Evolutionary conservation across 2,888 invertebrate species (phyloP).

Genomic region (Andricus quercusramuli): DNA sequence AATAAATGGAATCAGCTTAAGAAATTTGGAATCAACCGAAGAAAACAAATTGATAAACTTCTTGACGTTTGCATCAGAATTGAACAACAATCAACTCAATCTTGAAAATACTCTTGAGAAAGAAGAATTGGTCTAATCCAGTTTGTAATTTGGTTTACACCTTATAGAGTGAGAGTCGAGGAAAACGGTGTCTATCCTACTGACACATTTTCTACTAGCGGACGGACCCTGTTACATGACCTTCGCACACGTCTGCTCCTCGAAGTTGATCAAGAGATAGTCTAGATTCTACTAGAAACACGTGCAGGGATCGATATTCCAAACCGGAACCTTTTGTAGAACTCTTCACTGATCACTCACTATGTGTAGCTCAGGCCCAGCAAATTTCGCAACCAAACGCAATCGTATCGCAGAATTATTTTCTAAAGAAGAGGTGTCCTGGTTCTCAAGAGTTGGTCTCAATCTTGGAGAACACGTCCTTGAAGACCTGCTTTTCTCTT

Average conservation of each 20-base stretch:
- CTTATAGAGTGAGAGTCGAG: conserved; percentile 14
- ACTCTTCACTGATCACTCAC: not conserved
- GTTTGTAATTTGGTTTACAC: not conserved
- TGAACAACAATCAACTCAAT: not conserved
- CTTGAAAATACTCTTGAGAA: not conserved
- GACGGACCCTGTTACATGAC: conserved; percentile 41
- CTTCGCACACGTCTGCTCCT: conserved; percentile 33
- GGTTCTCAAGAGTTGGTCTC: conserved; percentile 17
- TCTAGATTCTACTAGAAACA: conserved; percentile 32
- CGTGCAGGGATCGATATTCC: conserved; percentile 29
- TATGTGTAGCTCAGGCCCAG: not conserved
- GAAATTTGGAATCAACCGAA: not conserved
- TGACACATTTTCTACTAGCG: conserved; percentile 63
- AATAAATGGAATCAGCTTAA: not conserved
- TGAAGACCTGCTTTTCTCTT: not conserved
- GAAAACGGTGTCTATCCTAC: conserved; percentile 61
- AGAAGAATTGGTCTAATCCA: not conserved
- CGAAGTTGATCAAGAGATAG: conserved; percentile 40
- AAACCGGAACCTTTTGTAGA: conserved; percentile 11
- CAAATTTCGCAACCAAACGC: not conserved
- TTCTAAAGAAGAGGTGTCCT: conserved; percentile 14
- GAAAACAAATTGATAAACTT: not conserved
- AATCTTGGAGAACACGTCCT: conserved; percentile 13
- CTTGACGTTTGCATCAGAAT: not conserved
- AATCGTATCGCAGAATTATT: not conserved